Percentiles rank a stretch among this genome's conserved stretches.
These are phyloP conservation scores for Gymnocypris eckloni DNA, from an alignment of 2,797 vertebrate genomes.

Conservation along the genomic window DNA sequence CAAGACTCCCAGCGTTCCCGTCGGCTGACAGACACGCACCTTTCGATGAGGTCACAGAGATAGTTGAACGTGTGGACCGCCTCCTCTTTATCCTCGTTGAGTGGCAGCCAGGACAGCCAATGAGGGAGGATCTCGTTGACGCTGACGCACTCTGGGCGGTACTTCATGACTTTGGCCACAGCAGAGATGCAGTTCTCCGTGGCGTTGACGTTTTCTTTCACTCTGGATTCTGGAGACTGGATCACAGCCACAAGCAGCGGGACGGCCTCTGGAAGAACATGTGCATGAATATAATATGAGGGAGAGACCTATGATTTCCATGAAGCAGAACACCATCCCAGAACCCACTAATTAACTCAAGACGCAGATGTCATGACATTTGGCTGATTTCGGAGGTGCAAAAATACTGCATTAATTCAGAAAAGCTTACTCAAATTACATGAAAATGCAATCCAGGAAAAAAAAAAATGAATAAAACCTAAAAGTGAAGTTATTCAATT, in stretches of 20 bases:
- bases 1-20: no score
- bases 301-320: neutral
- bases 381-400: no score
- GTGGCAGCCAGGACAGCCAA: conserved; percentile 97
- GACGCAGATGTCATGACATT: no score
- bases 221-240: conserved; percentile 90
- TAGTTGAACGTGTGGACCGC: conserved; percentile 96
- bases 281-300: neutral
- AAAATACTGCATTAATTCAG: no score
- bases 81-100: conserved; percentile 99
- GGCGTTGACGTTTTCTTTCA: conserved; percentile 97
- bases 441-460: no score
- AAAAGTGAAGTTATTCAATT: no score
- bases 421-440: no score
- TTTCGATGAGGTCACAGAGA: conserved; percentile 96
- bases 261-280: conserved; percentile 84
- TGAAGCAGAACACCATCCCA: no score
- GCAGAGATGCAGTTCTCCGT: conserved; percentile 99
- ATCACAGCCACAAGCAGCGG: conserved; percentile 93
- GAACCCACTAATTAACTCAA: no score
- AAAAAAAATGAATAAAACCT: no score
- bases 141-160: conserved; percentile 91
- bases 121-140: conserved; percentile 94
- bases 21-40: conserved; percentile 71
- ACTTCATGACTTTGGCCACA: conserved; percentile 96